Conservation (phyloP, 2,113 vertebrate genomes). For the Nestor notabilis region DNA sequence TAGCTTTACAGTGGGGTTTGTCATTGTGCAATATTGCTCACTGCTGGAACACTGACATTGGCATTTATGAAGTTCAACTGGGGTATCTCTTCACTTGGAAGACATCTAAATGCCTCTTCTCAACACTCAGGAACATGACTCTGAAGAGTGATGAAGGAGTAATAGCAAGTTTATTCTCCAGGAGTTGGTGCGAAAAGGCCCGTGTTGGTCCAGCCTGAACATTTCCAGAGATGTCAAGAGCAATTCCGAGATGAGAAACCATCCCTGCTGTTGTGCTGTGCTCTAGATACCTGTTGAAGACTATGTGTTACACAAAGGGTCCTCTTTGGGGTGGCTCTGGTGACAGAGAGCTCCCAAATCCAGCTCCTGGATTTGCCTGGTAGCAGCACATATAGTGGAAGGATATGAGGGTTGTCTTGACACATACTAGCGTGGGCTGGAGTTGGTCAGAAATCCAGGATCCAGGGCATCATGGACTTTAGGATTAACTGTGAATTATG, state of each 20-base stretch:
- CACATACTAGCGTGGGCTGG: neutral
- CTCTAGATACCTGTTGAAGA: neutral
- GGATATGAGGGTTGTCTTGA: neutral
- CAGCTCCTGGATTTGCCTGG: neutral
- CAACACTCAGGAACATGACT: neutral
- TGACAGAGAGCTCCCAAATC: neutral
- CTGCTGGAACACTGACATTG: neutral
- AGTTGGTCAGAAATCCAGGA: neutral
- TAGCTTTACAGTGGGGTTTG: neutral
- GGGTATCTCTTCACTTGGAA: neutral
- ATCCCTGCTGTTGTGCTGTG: fast-evolving
- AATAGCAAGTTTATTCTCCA: neutral
- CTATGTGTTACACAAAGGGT: neutral
- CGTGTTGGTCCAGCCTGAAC: neutral
- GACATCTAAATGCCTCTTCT: neutral
- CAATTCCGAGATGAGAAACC: neutral
- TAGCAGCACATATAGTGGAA: neutral
- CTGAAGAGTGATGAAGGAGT: neutral
- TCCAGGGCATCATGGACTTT: neutral
- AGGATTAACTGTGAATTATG: neutral
- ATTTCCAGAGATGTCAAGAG: neutral
- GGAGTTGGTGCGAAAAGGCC: neutral
- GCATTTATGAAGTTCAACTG: neutral
- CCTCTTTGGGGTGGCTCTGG: neutral
- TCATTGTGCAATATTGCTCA: neutral